Evolutionary conservation across 1,140 invertebrate species (phyloP), one percentile per base, ranked within the genome.

Genomic region (Tetraneura akinire): DNA sequence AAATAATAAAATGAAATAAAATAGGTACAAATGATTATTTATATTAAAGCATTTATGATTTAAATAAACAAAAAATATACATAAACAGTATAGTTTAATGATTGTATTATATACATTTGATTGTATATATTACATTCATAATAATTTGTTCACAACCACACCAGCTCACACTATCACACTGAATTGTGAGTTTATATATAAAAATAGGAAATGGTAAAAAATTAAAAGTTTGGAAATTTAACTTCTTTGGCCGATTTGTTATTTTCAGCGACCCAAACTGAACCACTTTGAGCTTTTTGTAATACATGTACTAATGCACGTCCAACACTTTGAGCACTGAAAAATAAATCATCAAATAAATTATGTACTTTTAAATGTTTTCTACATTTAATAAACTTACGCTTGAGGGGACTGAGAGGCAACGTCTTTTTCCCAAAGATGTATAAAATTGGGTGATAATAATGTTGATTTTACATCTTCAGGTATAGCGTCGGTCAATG

Each of bases 211-310:
- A 16, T 42, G 11, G 37, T 21, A 23, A 10, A 62, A 49, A 45
- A 60, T 74, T 55, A 74, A 47, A 78, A 62, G 16, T 60, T 78
- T 11, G 85, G 82, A 74, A 86, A 87, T 81, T 85, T 88, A 26
- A 90, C 85, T 85, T 92, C 90, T 82, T 88, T 86, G 1, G 90
- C 87, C 1, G 90, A 87, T 82, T 90, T 88, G 3, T 89, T 88
- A 81, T 91, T 90, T 83, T 92, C 91, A 6, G 92, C 89, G 11
- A 91, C 83, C 91, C 91, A 92, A 21, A 92, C 89, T 5, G 90
- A 90, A 23, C 91, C 91, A 83, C 90, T 92, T 80, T 90, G 88
- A 23, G 88, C 91, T 82, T 88, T 91, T 71, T 87, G 87, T 23
- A 92, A 83, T 11, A 92, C 85, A 53, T 91, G 89, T 68, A 91